Evolutionary conservation across 2,113 vertebrate species (phyloP), one percentile per base, ranked within the genome.

Genomic region (Stegastes partitus): DNA sequence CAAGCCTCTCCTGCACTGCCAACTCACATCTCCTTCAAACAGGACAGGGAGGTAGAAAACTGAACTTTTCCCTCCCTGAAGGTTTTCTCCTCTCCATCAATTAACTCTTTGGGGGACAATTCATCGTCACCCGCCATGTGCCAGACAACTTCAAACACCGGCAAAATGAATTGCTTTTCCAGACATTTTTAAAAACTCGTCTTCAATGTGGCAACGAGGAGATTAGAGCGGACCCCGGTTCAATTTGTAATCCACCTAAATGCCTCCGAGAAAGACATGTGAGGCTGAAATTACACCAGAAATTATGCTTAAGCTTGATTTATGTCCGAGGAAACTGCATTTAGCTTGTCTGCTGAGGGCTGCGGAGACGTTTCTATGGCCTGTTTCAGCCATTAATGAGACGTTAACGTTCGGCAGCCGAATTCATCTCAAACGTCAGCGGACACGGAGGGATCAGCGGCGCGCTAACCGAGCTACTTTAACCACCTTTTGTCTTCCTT

Each of bases 21-120:
- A 97, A 96, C 96, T 96, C 93, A 88, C 95, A 96, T 97, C 97
- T 97, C 95, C 96, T 95, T 97, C 96, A 98, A 97, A 96, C 92
- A 84, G 86, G 94, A 93, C 94, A 92, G 92, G 91, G 90, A 91
- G 85, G 87, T 54, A 85, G 68, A 87, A 54, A 66, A 87, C 76
- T 83, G 87, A 88, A 81, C 83, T 94, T 89, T 93, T 93, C 89
- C 94, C 90, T 94, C 93, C 92, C 86, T 53, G 49, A 86, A 89
- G 89, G 89, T 89, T 87, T 94, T 82, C 78, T 90, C 90, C 77
- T 25, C 66, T 84, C 86, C 90, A 90, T 92, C 91, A 86, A 93
- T 96, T 96, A 95, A 96, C 95, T 94, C 96, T 93, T 94, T 83
- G 81, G 89, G 91, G 92, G 92, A 93, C 89, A 90, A 93, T 93